These are phyloP conservation scores for Strigops habroptila DNA, from an alignment of 2,113 vertebrate genomes.

Conservation along the genomic window DNA sequence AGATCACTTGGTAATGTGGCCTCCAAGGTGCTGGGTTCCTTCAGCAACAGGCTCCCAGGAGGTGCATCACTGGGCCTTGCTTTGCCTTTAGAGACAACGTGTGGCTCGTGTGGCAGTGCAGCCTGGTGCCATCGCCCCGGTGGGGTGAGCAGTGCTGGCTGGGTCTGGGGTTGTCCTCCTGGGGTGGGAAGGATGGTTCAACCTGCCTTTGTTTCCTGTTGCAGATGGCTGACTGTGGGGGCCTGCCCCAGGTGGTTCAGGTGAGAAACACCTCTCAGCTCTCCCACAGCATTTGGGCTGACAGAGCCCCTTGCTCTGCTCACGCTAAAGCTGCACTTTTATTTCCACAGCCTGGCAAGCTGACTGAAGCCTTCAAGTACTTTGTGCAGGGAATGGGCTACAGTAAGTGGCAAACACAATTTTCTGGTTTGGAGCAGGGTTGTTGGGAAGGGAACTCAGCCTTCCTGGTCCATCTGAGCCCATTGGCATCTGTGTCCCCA, in stretches of 20 bases:
- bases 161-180: neutral
- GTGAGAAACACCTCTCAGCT: constrained; percentile 64
- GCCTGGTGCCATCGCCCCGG: neutral
- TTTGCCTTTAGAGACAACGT: neutral
- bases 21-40: neutral
- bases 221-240: constrained; percentile 96
- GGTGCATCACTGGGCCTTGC: too few relatives aligned
- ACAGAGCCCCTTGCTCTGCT: neutral
- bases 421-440: neutral
- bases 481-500: neutral
- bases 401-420: constrained; percentile 79
- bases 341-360: constrained; percentile 81
- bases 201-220: constrained; percentile 38
- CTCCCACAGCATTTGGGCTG: neutral
- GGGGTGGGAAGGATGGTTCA: neutral
- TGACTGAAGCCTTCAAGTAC: constrained; percentile 96
- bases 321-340: neutral
- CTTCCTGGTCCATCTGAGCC: neutral
- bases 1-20: neutral
- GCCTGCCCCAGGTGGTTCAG: constrained; percentile 93
- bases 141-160: neutral
- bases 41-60: neutral
- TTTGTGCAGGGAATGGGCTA: constrained; percentile 98
- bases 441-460: neutral
- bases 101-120: neutral